Evolutionary conservation across 1,140 invertebrate genomes (phyloP), one percentile per base, ranked within the genome.

Genomic region (Rhynchophorus ferrugineus): DNA sequence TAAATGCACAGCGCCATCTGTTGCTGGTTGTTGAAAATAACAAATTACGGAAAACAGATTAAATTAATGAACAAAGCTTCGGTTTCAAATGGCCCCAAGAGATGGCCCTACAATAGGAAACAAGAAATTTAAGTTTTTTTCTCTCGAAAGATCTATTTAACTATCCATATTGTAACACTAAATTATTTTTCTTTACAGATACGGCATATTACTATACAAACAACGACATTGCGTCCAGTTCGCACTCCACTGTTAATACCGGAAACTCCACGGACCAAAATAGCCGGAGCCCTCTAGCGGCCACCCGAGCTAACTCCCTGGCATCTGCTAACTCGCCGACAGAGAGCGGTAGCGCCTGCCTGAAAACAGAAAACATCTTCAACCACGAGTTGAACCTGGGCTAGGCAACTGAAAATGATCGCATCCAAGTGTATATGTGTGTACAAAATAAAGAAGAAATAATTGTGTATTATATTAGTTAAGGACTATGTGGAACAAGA

Each of bases 311-410:
- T 2, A 85, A 82, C 64, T 84, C 81, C 29, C 71, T 82, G 19
- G 81, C 80, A 2, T 81, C 79, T 39, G 82, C 82, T 2, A 80
- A 82, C 22, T 85, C 83, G 21, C 82, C 83, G 19, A 83, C 81
- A 42, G 82, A 82, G 50, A 83, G 82, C 66, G 82, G 81, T 53
- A 83, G 81, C 66, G 81, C 81, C 36, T 84, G 80, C 65, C 76
- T 79, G 7, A 83, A 82, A 64, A 74, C 76, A 13, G 79, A 81
- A 61, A 71, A 75, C 55, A 69, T 71, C 49, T 71, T 70, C 57
- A 73, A 69, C 50, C 74, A 73, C 57, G 75, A 77, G 54, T 64
- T 77, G 33, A 77, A 77, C 60, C 60, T 78, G 52, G 61, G 56
- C 16, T 64, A 42, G 54, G 41, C 5, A 33, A 43, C 21, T 29